Evolutionary conservation across 2,113 vertebrate species (phyloP).

Genomic region (Galemys pyrenaicus): DNA sequence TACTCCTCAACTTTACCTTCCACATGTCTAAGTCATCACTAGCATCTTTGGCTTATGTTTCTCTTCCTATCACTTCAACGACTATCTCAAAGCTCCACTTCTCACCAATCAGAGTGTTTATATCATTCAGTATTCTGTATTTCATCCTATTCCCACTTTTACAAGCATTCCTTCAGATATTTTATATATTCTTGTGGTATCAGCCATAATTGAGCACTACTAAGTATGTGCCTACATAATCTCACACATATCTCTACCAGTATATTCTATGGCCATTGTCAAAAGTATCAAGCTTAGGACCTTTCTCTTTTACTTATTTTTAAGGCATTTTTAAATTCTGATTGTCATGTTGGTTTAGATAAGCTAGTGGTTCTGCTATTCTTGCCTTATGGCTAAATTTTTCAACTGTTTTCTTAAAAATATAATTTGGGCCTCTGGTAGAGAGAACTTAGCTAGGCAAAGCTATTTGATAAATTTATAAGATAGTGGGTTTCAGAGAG

Average conservation of each 20-base stretch:
- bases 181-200: background rate
- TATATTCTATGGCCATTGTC: background rate
- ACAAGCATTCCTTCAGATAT: background rate
- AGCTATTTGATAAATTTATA: slow-evolving; percentile 7
- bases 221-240: background rate
- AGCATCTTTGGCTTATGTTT: background rate
- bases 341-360: too few species aligned
- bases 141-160: background rate
- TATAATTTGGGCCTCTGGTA: slow-evolving; percentile 11
- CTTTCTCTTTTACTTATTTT: background rate
- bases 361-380: too few species aligned
- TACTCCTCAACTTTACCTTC: slow-evolving; percentile 28
- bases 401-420: slow-evolving; percentile 37
- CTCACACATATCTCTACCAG: background rate
- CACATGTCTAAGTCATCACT: background rate
- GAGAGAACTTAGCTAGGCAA: background rate
- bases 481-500: background rate
- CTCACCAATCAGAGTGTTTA: background rate
- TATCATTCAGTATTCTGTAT: background rate
- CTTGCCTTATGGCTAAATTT: too few species aligned
- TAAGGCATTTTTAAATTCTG: background rate
- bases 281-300: background rate
- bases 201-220: background rate
- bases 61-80: background rate
- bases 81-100: background rate